Base-by-base conservation (phyloP, 1,140 invertebrate genomes). In the Laupala kohalensis region DNA sequence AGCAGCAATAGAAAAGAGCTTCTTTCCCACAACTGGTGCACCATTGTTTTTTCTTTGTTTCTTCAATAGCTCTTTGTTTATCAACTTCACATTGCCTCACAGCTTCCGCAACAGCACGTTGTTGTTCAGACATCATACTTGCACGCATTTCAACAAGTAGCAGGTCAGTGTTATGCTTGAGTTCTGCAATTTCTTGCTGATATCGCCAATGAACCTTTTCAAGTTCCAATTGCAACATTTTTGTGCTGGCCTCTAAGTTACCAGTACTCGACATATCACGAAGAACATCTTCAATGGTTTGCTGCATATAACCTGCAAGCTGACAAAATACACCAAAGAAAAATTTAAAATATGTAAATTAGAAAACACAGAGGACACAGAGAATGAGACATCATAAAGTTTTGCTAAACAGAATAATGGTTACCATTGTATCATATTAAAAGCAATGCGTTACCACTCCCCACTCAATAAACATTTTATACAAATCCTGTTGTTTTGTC, bases 1-100 rank as follows among this genome's bases (percentile, higher is more conserved):
- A 96, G 77, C 94, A 96, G 77, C 94, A 96, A 81, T 94, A 95
- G 78, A 94, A 94, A 74, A 92, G 86, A 0, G 94, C 92, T 81
- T 95, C 93, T 74, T 91, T 89, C 65, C 86, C 86, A 81, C 94
- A 97, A 76, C 87, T 86, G 0, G 91, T 88, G 80, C 94, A 96
- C 94, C 94, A 94, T 77, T 93, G 91, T 78, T 92, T 93, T 37
- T 84, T 86, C 80, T 94, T 94, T 0, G 88, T 86, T 74, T 92
- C 90, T 68, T 89, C 87, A 1, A 93, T 85, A 85, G 53, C 85
- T 84, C 72, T 86, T 77, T 67, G 86, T 85, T 67, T 72, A 69
- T 92, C 89, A 5, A 83, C 77, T 71, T 90, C 86, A 25, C 83
- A 83, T 73, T 86, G 84, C 25, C 83, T 82, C 64, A 85, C 84